Base-by-base conservation (phyloP, 2,888 invertebrate genomes). In the Gymnoscelis rufifasciata region DNA sequence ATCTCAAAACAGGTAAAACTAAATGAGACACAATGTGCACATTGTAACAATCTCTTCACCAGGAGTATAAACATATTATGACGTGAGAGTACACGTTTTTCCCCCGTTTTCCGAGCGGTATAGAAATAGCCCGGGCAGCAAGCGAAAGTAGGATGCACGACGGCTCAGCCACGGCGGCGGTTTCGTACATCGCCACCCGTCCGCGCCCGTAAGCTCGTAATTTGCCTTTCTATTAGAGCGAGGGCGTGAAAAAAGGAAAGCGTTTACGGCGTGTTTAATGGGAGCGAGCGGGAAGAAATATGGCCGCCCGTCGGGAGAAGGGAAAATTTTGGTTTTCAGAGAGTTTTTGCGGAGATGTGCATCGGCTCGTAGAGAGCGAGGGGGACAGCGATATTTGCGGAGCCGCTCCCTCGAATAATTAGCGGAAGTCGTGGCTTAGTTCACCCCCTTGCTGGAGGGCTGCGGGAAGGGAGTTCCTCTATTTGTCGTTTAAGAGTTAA, bases 241-340 rank as follows among this genome's bases (percentile, higher is more conserved):
- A 87, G 88, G 88, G 88, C 87, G 88, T 88, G 87, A 87, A 88
- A 88, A 88, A 88, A 87, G 87, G 88, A 88, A 88, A 88, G 88
- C 88, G 83, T 87, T 88, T 88, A 88, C 87, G 87, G 88, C 63
- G 82, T 86, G 87, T 83, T 88, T 88, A 87, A 87, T 87, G 86
- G 78, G 88, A 87, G 88, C 59, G 88, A 88, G 78, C 83, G 86
- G 87, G 88, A 88, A 86, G 87, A 88, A 86, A 88, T 88, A 88
- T 83, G 79, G 74, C 79, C 83, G 67, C 82, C 86, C 76, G 83
- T 75, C 82, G 79, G 78, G 81, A 80, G 80, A 78, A 79, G 82
- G 88, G 86, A 87, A 88, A 84, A 79, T 87, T 87, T 87, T 77
- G 86, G 83, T 84, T 87, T 86, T 83, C 87, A 79, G 79, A 71